Evolutionary conservation across 2,113 vertebrate genomes (phyloP).

Genomic region (Lates calcarifer): DNA sequence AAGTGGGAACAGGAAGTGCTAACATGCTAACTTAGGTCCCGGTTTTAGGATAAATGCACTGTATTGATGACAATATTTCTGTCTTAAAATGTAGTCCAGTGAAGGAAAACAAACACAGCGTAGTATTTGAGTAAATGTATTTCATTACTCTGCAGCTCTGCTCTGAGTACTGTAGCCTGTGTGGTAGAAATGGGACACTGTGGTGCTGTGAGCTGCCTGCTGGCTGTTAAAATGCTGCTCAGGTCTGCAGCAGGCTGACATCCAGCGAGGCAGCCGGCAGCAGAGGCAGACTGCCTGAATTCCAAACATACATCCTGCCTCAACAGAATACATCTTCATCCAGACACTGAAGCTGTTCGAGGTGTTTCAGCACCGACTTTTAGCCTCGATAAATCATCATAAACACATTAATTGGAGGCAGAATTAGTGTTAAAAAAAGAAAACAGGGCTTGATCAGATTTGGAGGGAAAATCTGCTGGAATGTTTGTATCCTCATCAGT

Average conservation of each 20-base stretch:
- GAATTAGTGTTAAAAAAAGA: not conserved
- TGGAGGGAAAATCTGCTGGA: not conserved
- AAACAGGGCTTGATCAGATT: not conserved
- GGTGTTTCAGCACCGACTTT: not conserved
- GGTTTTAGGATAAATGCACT: not conserved
- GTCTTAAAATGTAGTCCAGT: not conserved
- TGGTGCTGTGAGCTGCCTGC: slow-evolving; percentile 42
- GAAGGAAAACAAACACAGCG: not conserved
- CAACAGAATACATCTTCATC: slow-evolving; percentile 20
- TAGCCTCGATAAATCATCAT: not conserved
- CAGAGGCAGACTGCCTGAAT: slow-evolving; percentile 53
- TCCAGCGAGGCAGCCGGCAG: slow-evolving; percentile 35
- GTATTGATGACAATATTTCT: not conserved
- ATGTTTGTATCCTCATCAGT: not conserved
- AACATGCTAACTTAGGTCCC: too few species aligned
- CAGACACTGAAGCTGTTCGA: not conserved
- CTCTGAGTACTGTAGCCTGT: slow-evolving; percentile 4
- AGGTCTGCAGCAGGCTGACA: slow-evolving; percentile 69
- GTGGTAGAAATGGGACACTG: slow-evolving; percentile 28
- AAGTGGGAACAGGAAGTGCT: too few species aligned
- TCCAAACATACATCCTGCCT: slow-evolving; percentile 56
- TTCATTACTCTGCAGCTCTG: slow-evolving; percentile 16
- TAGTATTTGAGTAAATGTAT: not conserved
- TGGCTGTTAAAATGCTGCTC: slow-evolving; percentile 66
- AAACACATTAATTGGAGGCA: not conserved